These are phyloP conservation scores for Rallus limicola DNA, from an alignment of 2,113 vertebrate species.

Conservation along the genomic window DNA sequence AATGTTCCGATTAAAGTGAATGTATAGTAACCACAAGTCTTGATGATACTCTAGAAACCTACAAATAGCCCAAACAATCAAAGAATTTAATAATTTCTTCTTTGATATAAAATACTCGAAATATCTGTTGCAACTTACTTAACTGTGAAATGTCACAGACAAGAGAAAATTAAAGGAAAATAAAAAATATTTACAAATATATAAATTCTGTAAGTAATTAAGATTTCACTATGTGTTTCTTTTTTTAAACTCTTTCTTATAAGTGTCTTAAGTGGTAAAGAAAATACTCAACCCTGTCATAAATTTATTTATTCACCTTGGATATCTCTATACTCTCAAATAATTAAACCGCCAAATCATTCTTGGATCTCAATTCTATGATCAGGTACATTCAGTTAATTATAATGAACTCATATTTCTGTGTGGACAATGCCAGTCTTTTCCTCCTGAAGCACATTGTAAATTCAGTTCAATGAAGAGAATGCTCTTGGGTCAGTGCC, in stretches of 20 bases:
- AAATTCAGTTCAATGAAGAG: not conserved
- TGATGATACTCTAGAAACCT: not conserved
- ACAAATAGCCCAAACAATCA: not conserved
- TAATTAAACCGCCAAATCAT: not conserved
- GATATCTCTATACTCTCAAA: not conserved
- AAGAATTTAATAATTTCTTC: not conserved
- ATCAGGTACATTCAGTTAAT: not conserved
- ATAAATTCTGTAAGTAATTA: not conserved
- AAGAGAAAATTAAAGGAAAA: not conserved
- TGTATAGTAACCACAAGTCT: not conserved
- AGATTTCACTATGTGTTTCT: accelerated
- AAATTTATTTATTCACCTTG: not conserved
- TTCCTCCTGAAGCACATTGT: not conserved
- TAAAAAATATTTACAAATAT: not conserved
- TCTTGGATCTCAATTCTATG: not conserved
- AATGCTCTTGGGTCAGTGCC: not conserved
- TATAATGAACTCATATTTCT: not conserved
- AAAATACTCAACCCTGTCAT: accelerated
- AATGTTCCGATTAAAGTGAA: not conserved
- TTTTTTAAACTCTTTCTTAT: not conserved
- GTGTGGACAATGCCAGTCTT: not conserved
- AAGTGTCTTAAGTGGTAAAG: not conserved
- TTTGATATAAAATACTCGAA: not conserved
- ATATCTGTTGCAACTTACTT: not conserved
- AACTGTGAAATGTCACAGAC: not conserved